Conservation (phyloP, 2,888 invertebrate genomes). For the Drosophila tripunctata region DNA sequence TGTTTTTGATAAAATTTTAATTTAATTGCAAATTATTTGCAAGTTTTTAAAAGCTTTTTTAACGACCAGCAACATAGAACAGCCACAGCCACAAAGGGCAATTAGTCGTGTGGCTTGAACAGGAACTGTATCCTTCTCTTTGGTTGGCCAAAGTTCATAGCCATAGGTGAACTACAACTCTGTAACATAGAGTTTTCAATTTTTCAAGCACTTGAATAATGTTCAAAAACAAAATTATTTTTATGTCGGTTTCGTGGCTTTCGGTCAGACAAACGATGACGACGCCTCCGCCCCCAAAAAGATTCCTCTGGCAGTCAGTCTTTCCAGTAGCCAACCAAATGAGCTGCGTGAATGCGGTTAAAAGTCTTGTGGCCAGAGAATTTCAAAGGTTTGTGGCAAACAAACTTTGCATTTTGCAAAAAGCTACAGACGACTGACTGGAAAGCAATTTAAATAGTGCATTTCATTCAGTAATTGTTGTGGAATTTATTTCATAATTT, state of each 20-base stretch:
- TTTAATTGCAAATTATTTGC: slow-evolving; percentile 61
- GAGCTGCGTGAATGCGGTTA: slow-evolving; percentile 30
- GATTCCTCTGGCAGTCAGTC: neutral
- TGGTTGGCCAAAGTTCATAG: neutral
- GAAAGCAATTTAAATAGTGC: neutral
- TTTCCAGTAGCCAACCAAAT: slow-evolving; percentile 14
- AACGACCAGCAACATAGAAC: no score
- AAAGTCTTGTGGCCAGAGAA: slow-evolving; percentile 39
- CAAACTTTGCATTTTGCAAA: slow-evolving; percentile 11
- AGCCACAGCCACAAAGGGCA: slow-evolving; percentile 28
- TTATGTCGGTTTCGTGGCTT: slow-evolving; percentile 21
- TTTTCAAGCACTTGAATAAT: slow-evolving; percentile 34
- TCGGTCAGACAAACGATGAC: slow-evolving; percentile 1
- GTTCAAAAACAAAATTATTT: slow-evolving; percentile 27
- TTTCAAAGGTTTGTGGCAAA: slow-evolving; percentile 36
- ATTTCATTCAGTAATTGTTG: neutral
- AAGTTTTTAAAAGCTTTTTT: slow-evolving; percentile 32
- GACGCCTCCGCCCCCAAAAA: neutral
- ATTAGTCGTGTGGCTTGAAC: slow-evolving; percentile 19
- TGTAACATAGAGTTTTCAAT: slow-evolving; percentile 33
- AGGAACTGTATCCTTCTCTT: neutral
- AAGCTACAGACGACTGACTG: neutral
- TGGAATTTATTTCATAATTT: neutral
- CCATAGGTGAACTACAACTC: neutral
- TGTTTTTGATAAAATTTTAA: slow-evolving; percentile 51